Conservation (phyloP, 2,797 vertebrate genomes). For the Myotis planiceps region DNA sequence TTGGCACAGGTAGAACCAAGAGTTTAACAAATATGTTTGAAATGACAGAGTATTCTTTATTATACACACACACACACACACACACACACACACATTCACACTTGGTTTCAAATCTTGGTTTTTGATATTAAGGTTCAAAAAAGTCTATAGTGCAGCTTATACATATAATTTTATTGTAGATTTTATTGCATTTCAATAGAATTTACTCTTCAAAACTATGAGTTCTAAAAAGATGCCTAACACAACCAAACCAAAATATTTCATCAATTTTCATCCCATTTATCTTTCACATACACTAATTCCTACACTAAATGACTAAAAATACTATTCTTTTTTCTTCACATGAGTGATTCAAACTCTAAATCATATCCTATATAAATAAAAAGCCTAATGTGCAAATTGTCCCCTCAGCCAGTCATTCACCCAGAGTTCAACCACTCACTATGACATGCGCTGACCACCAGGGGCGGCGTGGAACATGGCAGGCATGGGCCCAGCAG, state of each 20-base stretch:
- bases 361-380: neutral
- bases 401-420: too few species aligned
- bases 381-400: too few species aligned
- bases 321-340: neutral
- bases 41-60: neutral
- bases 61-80: too few species aligned
- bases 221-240: neutral
- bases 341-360: neutral
- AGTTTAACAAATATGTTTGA: neutral
- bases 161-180: neutral
- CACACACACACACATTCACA: neutral
- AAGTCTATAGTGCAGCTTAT: neutral
- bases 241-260: neutral
- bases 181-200: neutral
- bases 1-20: neutral
- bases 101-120: neutral
- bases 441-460: too few species aligned
- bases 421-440: too few species aligned
- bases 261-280: neutral
- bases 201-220: neutral
- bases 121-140: neutral
- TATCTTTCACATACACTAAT: neutral
- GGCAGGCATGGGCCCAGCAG: rapidly evolving
- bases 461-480: too few species aligned
- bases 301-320: neutral